Evolutionary conservation across 2,888 invertebrate species (phyloP), one percentile per base, ranked within the genome.

Genomic region (Andrena chrysosceles): DNA sequence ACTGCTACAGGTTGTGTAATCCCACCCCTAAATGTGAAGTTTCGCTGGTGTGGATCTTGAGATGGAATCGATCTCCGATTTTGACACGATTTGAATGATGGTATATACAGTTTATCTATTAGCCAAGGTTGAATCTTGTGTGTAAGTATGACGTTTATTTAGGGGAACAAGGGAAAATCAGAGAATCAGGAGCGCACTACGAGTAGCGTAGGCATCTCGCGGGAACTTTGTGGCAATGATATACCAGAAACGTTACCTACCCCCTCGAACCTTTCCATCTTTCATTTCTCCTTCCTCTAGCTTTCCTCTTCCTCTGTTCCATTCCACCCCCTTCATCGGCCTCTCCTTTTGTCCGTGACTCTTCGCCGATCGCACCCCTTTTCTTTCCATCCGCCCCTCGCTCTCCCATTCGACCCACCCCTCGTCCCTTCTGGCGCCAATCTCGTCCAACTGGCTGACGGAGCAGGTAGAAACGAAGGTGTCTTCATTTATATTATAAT

Each of bases 401-500:
- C 16, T 10, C 66, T 16, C 8, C 13, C 20, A 6, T n/a, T 23
- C 35, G 23, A 8, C n/a, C 26, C 33, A 29, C n/a, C 56, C 35
- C 26, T 35, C 56, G 33, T 26, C 59, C 23, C 29, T 35, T 63
- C 26, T 56, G 48, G 29, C 67, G 42, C 59, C 73, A 76, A 70
- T 71, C 80, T 54, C 71, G 78, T 77, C 69, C 68, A 81, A 73
- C 78, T 70, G 71, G 85, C 84, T 83, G 80, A 83, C 85, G 82
- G 85, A 60, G 83, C 87, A 85, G 85, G 85, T 85, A 86, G 81
- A 83, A 86, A 75, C 82, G 83, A 81, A 82, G 87, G 85, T 84
- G 83, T 83, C 89, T 91, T 91, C 87, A 91, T 91, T 91, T 91
- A 89, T 90, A 90, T 91, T 90, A 89, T 90, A 91, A 91, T 91